These are phyloP conservation scores for Amblyopsis rosae DNA, from an alignment of 2,113 vertebrate genomes.

Conservation along the genomic window DNA sequence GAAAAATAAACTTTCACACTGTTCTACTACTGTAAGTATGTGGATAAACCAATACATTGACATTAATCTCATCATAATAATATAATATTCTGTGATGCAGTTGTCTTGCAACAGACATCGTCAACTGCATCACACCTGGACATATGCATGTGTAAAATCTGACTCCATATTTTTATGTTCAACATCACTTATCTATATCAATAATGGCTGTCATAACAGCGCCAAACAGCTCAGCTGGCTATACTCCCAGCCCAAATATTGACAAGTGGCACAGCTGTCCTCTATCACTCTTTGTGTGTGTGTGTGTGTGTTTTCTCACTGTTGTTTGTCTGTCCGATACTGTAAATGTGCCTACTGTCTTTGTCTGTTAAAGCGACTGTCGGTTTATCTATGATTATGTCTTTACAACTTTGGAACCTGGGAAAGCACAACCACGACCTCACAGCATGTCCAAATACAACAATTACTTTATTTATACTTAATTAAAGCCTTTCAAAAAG, in stretches of 20 bases:
- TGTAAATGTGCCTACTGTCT: background rate
- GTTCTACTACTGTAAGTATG: no score
- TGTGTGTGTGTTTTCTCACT: constrained; percentile 11
- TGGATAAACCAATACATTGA: no score
- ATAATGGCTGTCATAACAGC: constrained; percentile 12
- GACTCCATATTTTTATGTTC: constrained; percentile 1
- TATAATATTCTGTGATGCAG: no score
- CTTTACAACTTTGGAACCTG: background rate
- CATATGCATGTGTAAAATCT: background rate
- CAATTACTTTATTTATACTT: constrained; percentile 55
- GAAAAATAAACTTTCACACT: background rate
- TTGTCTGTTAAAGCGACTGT: background rate
- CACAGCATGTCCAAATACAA: constrained; percentile 51
- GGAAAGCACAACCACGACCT: constrained; percentile 24
- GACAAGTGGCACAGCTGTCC: constrained; percentile 30
- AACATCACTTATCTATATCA: constrained; percentile 20
- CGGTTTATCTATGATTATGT: no score
- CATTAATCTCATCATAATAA: no score
- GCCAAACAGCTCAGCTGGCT: constrained; percentile 7
- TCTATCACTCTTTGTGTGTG: background rate
- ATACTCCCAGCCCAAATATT: constrained; percentile 43
- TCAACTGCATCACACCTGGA: no score
- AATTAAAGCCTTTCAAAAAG: constrained; percentile 29
- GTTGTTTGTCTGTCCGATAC: background rate
- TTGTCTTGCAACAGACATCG: no score